Evolutionary conservation across 2,113 vertebrate genomes (phyloP).

Genomic region (Engraulis encrasicolus): DNA sequence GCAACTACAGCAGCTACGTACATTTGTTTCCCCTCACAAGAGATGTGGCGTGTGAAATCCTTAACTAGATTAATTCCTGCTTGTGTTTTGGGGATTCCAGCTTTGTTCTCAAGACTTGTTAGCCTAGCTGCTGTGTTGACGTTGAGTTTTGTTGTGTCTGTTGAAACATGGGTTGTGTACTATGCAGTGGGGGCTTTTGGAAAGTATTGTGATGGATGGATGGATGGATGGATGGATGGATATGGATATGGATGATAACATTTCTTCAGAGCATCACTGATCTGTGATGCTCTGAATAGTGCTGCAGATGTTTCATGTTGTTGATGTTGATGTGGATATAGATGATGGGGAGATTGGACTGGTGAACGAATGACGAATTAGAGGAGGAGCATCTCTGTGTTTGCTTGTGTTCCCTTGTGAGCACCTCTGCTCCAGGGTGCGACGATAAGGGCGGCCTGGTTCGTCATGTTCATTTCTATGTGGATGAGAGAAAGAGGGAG

Average conservation of each 20-base stretch:
- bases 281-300: neutral
- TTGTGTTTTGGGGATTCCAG: neutral
- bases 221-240: neutral
- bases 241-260: no score
- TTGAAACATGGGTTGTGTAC: neutral
- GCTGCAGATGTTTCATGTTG: neutral
- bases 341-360: neutral
- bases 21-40: neutral
- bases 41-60: neutral
- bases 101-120: neutral
- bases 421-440: no score
- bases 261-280: neutral
- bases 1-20: neutral
- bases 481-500: neutral
- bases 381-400: neutral
- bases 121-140: neutral
- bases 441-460: no score
- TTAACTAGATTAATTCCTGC: neutral
- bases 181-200: neutral
- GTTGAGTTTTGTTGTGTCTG: neutral
- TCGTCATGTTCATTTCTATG: no score
- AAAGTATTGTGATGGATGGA: neutral
- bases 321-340: neutral
- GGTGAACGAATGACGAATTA: neutral
- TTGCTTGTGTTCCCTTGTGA: no score